Evolutionary conservation across 2,888 invertebrate species (phyloP), one percentile per base, ranked within the genome.

Genomic region (Baronia brevicornis): DNA sequence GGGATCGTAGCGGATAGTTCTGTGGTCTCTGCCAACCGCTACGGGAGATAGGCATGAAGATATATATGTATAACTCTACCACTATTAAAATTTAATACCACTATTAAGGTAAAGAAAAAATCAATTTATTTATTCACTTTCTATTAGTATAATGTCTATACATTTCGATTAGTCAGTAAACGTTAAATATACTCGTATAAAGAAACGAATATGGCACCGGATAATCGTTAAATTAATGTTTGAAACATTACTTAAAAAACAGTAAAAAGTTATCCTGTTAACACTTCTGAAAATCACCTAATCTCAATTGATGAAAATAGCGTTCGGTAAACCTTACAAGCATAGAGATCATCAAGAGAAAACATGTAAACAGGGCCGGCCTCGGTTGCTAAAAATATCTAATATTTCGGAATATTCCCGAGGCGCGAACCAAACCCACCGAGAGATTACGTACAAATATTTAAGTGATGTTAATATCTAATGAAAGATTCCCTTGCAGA

Each of bases 331-430:
- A 43, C 43, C 38, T 46, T 54, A 57, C n/a, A 59, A 67, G 65
- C 60, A 65, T 56, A 55, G 50, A 58, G 51, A 44, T 64, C 65
- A 68, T 70, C 60, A 67, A 63, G 56, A 47, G 59, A 58, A 62
- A 69, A 67, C 60, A 68, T 69, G 72, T 79, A 79, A 79, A 80
- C 82, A 80, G 68, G 62, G 57, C 44, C 68, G 73, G 49, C 80
- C 80, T 78, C 79, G 73, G 25, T 10, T 24, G 58, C 71, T 74
- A 77, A 71, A 78, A 69, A 77, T 79, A 80, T 44, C 38, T 36
- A 52, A 64, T 63, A 68, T 71, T 73, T 70, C 62, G 62, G 72
- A 72, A 77, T 74, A 74, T 73, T 77, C 68, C 66, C 49, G 51
- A 57, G 46, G 40, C 51, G 48, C 18, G 7, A 18, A 18, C 14